Evolutionary conservation across 2,113 vertebrate genomes (phyloP).

Genomic region (Gymnorhina tibicen): DNA sequence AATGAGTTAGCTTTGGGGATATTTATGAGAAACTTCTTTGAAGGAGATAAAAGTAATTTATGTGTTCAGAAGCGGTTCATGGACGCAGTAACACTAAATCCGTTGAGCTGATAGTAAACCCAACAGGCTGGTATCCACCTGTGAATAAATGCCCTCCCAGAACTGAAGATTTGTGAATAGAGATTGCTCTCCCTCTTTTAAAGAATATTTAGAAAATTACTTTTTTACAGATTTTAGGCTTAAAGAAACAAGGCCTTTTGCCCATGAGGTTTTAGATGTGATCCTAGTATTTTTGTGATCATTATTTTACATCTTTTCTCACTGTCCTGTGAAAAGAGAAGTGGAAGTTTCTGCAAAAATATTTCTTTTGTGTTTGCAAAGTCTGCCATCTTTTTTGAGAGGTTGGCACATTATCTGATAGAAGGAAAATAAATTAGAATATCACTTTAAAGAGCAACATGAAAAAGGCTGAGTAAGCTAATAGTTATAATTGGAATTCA

Average conservation of each 20-base stretch:
- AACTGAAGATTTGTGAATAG: neutral
- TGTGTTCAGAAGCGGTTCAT: neutral
- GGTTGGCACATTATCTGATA: neutral
- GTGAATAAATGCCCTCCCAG: neutral
- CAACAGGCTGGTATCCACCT: neutral
- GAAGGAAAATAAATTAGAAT: neutral
- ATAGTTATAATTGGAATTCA: neutral
- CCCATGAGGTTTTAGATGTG: neutral
- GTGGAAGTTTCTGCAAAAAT: neutral
- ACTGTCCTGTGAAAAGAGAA: neutral
- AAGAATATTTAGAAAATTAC: neutral
- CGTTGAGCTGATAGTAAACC: neutral
- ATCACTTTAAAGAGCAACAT: neutral
- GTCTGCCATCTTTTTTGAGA: neutral
- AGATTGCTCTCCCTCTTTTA: neutral
- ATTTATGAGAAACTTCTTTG: neutral
- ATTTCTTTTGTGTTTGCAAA: neutral
- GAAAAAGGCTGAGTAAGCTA: neutral
- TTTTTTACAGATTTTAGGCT: neutral
- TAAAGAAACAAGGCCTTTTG: neutral
- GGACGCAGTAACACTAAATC: neutral
- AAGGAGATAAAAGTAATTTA: neutral
- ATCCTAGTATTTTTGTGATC: neutral
- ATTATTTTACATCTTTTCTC: neutral
- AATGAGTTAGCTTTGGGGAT: neutral